A percentile compares a stretch with the other conserved stretches of the same genome.
These are phyloP conservation scores for Cantharis nigra DNA, from an alignment of 2,888 invertebrate species.

Conservation along the genomic window DNA sequence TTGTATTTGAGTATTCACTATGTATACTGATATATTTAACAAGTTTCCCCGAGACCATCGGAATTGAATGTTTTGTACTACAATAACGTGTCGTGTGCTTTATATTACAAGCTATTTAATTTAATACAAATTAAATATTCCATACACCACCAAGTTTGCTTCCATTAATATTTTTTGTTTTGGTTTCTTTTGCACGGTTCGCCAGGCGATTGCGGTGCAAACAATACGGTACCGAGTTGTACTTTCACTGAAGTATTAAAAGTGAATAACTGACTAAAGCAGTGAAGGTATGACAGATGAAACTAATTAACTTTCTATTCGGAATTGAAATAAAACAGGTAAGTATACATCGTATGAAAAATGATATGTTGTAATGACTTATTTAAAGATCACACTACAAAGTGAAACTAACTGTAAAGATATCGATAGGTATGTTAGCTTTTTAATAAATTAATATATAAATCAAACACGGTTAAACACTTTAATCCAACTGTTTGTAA, in stretches of 20 bases:
- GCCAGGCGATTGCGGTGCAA: not conserved
- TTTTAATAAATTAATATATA: not conserved
- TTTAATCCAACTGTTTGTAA: constrained; percentile 23
- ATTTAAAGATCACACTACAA: not conserved
- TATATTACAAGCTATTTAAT: not conserved
- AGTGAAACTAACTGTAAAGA: not conserved
- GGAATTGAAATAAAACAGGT: not conserved
- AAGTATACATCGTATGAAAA: not conserved
- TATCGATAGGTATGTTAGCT: not conserved
- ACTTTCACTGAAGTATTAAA: not conserved
- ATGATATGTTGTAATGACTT: not conserved
- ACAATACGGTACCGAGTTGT: not conserved
- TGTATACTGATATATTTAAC: constrained; percentile 22
- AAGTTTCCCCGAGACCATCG: not conserved
- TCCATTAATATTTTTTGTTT: not conserved
- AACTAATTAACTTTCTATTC: not conserved
- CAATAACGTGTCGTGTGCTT: not conserved
- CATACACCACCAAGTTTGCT: not conserved
- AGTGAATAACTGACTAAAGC: not conserved
- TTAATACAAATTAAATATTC: not conserved
- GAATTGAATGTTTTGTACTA: not conserved
- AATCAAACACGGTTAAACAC: constrained; percentile 11
- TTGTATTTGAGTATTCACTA: constrained; percentile 33
- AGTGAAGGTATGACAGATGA: not conserved
- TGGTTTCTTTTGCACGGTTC: not conserved